Percentiles rank a stretch among this genome's conserved stretches.
Conservation (phyloP, 2,888 invertebrate species). For the Argyra leucocephala region DNA sequence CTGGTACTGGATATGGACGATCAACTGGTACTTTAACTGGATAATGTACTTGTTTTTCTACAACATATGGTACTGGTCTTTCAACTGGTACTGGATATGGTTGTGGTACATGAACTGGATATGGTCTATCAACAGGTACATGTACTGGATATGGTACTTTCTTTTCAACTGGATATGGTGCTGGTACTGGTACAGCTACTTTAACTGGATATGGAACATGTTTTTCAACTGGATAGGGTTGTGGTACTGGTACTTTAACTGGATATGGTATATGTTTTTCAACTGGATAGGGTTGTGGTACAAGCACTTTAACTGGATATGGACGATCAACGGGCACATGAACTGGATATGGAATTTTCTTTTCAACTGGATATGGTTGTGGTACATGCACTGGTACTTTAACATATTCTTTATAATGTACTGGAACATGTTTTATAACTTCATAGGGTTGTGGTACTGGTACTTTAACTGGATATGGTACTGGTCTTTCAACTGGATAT, state of each 20-base stretch:
- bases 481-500: slow-evolving; percentile 52
- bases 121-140: slow-evolving; percentile 56
- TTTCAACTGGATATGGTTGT: slow-evolving; percentile 54
- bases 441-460: slow-evolving; percentile 36
- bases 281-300: slow-evolving; percentile 61
- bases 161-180: slow-evolving; percentile 52
- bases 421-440: slow-evolving; percentile 51
- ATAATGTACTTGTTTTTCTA: slow-evolving; percentile 51
- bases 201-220: slow-evolving; percentile 59
- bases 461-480: slow-evolving; percentile 51
- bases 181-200: slow-evolving; percentile 54
- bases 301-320: slow-evolving; percentile 56
- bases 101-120: slow-evolving; percentile 56
- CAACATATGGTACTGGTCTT: slow-evolving; percentile 54
- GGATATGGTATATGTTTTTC: slow-evolving; percentile 52
- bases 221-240: slow-evolving; percentile 61
- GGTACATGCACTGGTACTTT: slow-evolving; percentile 65
- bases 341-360: slow-evolving; percentile 50
- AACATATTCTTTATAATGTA: slow-evolving; percentile 55
- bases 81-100: slow-evolving; percentile 65
- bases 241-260: slow-evolving; percentile 56
- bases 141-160: slow-evolving; percentile 50
- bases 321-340: slow-evolving; percentile 56
- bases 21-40: slow-evolving; percentile 50
- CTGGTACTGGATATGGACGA: slow-evolving; percentile 55